Evolutionary conservation across 2,888 invertebrate species (phyloP).

Genomic region (Hartigia nigra): DNA sequence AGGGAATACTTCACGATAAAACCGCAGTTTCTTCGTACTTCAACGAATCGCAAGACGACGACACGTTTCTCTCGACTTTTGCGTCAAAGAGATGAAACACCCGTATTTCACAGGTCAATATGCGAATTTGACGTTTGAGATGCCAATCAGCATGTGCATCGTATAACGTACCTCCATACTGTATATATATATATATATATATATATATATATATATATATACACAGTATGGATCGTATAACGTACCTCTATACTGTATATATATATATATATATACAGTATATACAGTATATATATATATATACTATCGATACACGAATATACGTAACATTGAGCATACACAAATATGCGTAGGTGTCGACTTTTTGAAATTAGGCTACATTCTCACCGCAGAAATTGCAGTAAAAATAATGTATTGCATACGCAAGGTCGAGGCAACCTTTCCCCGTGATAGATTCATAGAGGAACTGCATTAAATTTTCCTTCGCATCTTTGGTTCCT

Average conservation of each 20-base stretch:
- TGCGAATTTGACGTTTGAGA: not conserved
- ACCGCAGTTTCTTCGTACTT: not conserved
- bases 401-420: not conserved
- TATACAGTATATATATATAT: too few relatives aligned
- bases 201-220: too few relatives aligned
- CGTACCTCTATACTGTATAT: not conserved
- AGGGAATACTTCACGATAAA: not conserved
- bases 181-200: too few relatives aligned
- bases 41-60: not conserved
- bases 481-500: not conserved
- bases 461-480: not conserved
- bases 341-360: not conserved
- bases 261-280: too few relatives aligned
- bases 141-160: not conserved
- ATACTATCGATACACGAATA: not conserved
- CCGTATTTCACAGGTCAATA: not conserved
- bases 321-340: not conserved
- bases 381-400: too few relatives aligned
- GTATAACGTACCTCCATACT: not conserved
- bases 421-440: not conserved
- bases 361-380: not conserved
- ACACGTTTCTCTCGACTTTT: not conserved
- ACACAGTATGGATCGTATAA: not conserved
- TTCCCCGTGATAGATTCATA: not conserved
- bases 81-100: not conserved